Percentiles rank a stretch among this genome's conserved stretches.
Conservation (phyloP, 2,888 invertebrate species). For the Ethmia dodecea region DNA sequence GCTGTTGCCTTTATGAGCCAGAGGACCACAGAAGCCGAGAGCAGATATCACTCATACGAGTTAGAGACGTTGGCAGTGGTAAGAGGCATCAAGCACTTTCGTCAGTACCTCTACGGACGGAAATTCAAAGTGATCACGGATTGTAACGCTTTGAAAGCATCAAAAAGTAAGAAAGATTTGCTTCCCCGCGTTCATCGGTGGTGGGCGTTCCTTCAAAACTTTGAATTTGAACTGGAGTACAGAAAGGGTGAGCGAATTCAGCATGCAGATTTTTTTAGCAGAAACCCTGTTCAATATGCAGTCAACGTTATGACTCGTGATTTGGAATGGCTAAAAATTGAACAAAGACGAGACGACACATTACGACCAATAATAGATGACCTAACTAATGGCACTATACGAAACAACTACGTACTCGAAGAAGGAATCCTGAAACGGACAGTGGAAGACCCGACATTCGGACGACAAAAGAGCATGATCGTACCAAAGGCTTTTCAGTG, state of each 20-base stretch:
- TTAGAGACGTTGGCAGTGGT: conserved; percentile 24
- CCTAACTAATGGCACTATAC: too few species aligned
- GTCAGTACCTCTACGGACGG: conserved; percentile 15
- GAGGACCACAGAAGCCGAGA: conserved; percentile 16
- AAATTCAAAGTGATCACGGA: conserved; percentile 17
- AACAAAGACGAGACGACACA: too few species aligned
- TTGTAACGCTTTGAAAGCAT: conserved; percentile 17
- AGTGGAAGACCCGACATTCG: too few species aligned
- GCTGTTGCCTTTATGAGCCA: conserved; percentile 16
- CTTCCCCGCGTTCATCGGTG: conserved; percentile 18
- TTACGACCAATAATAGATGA: too few species aligned
- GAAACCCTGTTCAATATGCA: neutral
- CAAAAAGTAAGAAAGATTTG: conserved; percentile 15
- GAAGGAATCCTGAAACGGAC: too few species aligned
- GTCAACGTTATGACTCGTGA: too few species aligned
- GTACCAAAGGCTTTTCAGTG: too few species aligned
- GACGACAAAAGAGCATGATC: too few species aligned
- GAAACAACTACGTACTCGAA: too few species aligned
- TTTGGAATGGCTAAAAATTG: too few species aligned
- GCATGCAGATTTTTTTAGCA: neutral
- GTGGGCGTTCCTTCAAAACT: conserved; percentile 20
- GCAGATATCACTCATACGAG: conserved; percentile 21
- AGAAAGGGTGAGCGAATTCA: conserved; percentile 9
- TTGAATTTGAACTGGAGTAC: conserved; percentile 17
- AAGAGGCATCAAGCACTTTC: conserved; percentile 14